Conservation (phyloP, 2,113 vertebrate species). For the Amphilophus citrinellus region DNA sequence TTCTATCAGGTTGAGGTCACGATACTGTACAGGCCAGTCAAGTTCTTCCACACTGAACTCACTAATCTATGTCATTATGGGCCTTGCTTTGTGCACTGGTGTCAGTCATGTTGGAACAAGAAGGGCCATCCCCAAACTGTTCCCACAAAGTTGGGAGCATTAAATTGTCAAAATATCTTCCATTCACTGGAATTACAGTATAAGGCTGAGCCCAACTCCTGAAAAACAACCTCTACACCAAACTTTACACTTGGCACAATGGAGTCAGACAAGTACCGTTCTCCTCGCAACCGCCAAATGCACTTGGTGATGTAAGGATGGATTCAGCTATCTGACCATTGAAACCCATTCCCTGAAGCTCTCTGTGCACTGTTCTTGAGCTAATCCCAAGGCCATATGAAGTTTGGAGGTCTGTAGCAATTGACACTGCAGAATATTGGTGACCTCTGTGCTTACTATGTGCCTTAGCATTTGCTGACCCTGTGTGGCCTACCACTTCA, state of each 20-base stretch:
- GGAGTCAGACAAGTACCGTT: neutral
- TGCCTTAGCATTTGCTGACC: neutral
- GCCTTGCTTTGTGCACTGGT: neutral
- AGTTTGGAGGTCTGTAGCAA: neutral
- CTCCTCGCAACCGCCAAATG: neutral
- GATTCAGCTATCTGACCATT: neutral
- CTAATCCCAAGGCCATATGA: neutral
- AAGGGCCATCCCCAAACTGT: neutral
- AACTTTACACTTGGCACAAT: neutral
- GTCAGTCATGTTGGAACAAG: neutral
- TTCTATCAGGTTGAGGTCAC: too few relatives aligned
- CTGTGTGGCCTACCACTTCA: too few relatives aligned
- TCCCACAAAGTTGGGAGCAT: neutral
- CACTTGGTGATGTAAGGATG: neutral
- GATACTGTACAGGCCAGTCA: too few relatives aligned
- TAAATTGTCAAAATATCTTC: neutral
- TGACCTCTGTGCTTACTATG: neutral
- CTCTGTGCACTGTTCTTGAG: neutral
- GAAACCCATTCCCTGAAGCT: neutral
- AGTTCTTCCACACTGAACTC: too few relatives aligned
- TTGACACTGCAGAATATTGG: neutral
- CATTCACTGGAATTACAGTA: neutral
- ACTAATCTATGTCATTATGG: too few relatives aligned
- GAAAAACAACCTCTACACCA: neutral
- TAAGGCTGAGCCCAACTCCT: neutral